A percentile compares a stretch with the other conserved stretches of the same genome.
phyloP scores from a whole-genome alignment of 2,888 invertebrate species.

The Gerris lacustris region DNA sequence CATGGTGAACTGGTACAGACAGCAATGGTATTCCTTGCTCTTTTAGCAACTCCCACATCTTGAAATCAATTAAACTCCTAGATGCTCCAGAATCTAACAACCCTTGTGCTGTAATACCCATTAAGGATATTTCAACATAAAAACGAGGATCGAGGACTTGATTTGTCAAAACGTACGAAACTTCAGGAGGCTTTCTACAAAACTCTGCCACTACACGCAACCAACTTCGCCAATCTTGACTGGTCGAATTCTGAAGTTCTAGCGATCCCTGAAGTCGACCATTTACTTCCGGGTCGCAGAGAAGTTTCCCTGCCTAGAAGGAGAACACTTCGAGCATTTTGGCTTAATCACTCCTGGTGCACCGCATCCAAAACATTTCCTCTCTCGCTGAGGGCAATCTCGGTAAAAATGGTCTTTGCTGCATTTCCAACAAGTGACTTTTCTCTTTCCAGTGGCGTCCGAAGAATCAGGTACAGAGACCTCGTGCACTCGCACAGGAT shows the following conservation, averaged over 20 bases:
- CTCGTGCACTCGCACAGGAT: background rate
- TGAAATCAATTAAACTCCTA: background rate
- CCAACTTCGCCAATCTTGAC: background rate
- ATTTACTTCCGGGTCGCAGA: background rate
- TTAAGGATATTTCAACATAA: background rate
- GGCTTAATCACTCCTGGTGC: background rate
- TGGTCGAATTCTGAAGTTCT: background rate
- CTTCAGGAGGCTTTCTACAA: background rate
- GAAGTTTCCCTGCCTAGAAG: background rate
- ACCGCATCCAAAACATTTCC: constrained; percentile 10
- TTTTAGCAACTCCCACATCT: constrained; percentile 6
- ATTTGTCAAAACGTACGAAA: background rate
- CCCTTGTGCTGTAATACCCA: background rate
- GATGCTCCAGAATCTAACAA: constrained; percentile 11
- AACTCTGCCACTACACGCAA: background rate
- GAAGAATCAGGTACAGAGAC: background rate
- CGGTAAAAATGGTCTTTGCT: background rate
- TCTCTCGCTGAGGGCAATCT: constrained; percentile 7
- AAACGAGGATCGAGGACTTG: constrained; percentile 4
- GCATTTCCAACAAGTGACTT: constrained; percentile 15
- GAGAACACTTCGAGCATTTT: background rate
- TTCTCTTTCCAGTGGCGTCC: too few relatives aligned
- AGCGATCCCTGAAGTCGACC: background rate
- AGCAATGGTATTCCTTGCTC: background rate
- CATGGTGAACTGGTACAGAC: background rate